Percentiles rank a stretch among this genome's conserved stretches.
These are phyloP conservation scores for Zoanthus solanderi DNA, from an alignment of 92 coral and sea anemone genomes.

Conservation along the genomic window DNA sequence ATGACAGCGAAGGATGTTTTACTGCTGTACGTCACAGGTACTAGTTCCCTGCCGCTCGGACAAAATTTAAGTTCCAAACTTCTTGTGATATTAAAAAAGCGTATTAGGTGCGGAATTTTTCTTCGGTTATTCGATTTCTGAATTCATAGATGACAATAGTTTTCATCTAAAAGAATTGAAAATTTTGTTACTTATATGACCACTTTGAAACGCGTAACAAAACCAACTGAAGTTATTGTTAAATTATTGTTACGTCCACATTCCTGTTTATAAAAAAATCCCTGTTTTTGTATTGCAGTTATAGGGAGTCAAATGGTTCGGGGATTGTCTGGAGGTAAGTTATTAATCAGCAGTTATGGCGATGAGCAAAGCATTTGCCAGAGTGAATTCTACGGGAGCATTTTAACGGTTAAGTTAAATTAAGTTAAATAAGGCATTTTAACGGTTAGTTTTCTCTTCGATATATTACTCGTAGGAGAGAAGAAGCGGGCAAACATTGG, in stretches of 20 bases:
- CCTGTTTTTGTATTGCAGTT: neutral
- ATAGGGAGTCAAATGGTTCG: conserved; percentile 61
- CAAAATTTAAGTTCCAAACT: too few species aligned
- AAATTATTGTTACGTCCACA: neutral
- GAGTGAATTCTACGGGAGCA: neutral
- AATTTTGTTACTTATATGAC: too few species aligned
- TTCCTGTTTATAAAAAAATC: neutral
- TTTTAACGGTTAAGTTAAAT: neutral
- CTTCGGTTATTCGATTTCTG: too few species aligned
- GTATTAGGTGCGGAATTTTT: too few species aligned
- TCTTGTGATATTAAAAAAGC: too few species aligned
- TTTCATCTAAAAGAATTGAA: too few species aligned
- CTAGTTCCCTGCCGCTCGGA: too few species aligned
- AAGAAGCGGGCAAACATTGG: conserved; percentile 98
- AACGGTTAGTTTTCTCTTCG: neutral
- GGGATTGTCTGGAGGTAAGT: conserved; percentile 94
- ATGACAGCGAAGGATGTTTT: too few species aligned
- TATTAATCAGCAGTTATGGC: neutral
- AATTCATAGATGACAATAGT: too few species aligned
- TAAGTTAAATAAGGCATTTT: neutral
- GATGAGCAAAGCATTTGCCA: too few species aligned
- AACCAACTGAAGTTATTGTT: neutral
- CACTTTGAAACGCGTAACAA: neutral
- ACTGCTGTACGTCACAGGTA: too few species aligned
- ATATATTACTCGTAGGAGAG: conserved; percentile 70